Percentiles rank a stretch among this genome's conserved stretches.
Conservation (phyloP, 2,797 vertebrate species). For the Threskiornis aethiopicus region DNA sequence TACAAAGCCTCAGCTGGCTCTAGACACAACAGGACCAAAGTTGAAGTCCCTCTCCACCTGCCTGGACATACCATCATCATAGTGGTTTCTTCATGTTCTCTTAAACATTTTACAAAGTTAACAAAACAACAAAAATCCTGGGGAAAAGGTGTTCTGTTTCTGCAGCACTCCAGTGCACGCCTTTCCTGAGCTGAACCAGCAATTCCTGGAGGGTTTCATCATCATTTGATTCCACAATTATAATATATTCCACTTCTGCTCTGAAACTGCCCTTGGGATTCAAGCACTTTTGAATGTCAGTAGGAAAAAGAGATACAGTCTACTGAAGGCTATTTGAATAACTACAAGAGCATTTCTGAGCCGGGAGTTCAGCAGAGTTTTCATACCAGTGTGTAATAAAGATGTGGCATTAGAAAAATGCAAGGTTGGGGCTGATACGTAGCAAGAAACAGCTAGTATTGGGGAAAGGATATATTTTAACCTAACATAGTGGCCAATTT, state of each 20-base stretch:
- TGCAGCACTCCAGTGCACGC: accelerated
- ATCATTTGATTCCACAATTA: neutral
- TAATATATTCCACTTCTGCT: neutral
- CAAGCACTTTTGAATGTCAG: neutral
- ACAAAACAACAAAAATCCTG: neutral
- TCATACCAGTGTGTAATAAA: neutral
- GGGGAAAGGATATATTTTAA: neutral
- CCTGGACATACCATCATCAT: neutral
- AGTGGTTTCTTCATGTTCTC: neutral
- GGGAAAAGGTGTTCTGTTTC: neutral
- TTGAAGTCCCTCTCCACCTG: neutral
- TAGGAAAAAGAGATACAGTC: neutral
- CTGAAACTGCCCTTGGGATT: neutral
- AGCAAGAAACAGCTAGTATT: neutral
- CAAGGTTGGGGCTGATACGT: neutral
- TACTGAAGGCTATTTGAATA: neutral
- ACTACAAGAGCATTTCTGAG: neutral
- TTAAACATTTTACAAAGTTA: neutral
- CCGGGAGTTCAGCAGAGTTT: neutral
- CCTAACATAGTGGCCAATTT: neutral
- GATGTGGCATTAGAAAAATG: neutral
- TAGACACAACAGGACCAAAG: neutral
- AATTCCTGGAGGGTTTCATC: neutral
- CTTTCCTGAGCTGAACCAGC: neutral
- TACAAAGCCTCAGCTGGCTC: neutral